phyloP scores from a whole-genome alignment of 1,140 invertebrate species.

The Lordiphosa clarofinis region DNA sequence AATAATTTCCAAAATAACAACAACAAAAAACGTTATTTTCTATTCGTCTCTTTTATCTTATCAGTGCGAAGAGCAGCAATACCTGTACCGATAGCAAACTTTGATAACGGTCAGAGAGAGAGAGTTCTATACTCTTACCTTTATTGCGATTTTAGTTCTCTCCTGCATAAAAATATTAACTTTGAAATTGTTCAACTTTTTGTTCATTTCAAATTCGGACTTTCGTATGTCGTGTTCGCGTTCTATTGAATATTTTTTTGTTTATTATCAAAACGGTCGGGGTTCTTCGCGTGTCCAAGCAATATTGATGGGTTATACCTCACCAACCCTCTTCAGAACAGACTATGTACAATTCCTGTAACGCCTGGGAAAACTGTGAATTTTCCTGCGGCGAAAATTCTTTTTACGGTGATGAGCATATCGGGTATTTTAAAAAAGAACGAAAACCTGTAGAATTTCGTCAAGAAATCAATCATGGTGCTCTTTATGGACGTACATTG shows the following conservation, averaged over 20 bases:
- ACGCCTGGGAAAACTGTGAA: slow-evolving; percentile 55
- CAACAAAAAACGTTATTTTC: slow-evolving; percentile 8
- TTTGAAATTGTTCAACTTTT: slow-evolving; percentile 57
- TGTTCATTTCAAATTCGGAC: slow-evolving; percentile 52
- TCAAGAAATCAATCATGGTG: slow-evolving; percentile 16
- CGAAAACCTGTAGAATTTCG: slow-evolving; percentile 25
- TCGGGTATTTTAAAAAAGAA: slow-evolving; percentile 36
- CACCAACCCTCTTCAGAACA: too few relatives aligned
- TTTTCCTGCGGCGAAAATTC: slow-evolving; percentile 51
- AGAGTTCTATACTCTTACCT: slow-evolving; percentile 14
- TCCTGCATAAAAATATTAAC: slow-evolving; percentile 60
- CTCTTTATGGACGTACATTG: slow-evolving; percentile 34
- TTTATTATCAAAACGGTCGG: slow-evolving; percentile 1
- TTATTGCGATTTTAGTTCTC: slow-evolving; percentile 34
- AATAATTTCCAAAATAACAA: slow-evolving; percentile 9
- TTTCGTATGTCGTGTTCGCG: slow-evolving; percentile 36
- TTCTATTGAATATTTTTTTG: slow-evolving; percentile 10
- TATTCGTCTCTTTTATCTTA: slow-evolving; percentile 33
- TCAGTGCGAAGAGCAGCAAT: slow-evolving; percentile 8
- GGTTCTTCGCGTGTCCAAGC: slow-evolving; percentile 2
- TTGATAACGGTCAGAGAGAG: slow-evolving; percentile 32
- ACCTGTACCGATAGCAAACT: slow-evolving; percentile 22
- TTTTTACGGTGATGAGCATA: slow-evolving; percentile 64
- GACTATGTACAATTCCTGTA: slow-evolving; percentile 54
- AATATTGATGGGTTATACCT: too few relatives aligned